Percentiles rank a stretch among this genome's conserved stretches.
phyloP scores from a whole-genome alignment of 92 coral and sea anemone genomes.

The Heliopora coerulea region DNA sequence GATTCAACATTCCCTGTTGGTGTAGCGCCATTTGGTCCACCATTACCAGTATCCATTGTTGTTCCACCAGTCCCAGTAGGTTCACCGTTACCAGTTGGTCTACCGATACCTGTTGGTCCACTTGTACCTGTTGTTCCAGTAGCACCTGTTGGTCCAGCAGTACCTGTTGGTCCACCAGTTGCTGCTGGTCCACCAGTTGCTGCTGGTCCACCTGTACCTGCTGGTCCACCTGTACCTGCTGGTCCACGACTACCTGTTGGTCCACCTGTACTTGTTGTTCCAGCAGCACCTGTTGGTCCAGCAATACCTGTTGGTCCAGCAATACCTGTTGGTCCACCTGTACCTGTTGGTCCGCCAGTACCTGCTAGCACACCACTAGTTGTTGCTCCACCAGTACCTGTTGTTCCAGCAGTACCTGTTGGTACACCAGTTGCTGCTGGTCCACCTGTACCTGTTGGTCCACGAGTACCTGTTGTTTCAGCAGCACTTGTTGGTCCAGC shows the following conservation, averaged over 20 bases:
- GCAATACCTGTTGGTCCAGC: not conserved
- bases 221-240: not conserved
- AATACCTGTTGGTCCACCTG: conserved; percentile 1
- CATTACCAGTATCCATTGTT: not conserved
- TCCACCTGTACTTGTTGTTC: not conserved
- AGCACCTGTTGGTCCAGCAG: not conserved
- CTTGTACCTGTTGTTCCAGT: not conserved
- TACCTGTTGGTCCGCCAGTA: conserved; percentile 7
- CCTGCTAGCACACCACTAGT: not conserved
- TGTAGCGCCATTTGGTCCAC: not conserved
- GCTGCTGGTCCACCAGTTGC: too few relatives aligned
- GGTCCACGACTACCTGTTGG: not conserved
- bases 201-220: not conserved
- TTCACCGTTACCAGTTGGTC: not conserved
- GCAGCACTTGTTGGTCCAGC: not conserved
- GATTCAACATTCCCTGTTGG: not conserved
- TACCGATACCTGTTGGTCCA: not conserved
- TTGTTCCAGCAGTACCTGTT: not conserved
- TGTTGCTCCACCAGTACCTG: too few relatives aligned
- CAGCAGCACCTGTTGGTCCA: not conserved
- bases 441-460: too few relatives aligned
- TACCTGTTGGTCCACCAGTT: not conserved
- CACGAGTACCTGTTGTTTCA: not conserved
- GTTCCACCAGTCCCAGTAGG: not conserved
- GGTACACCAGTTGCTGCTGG: too few relatives aligned